These are phyloP conservation scores for Drosophila tsacasi DNA, from an alignment of 1,140 invertebrate species.

Conservation along the genomic window DNA sequence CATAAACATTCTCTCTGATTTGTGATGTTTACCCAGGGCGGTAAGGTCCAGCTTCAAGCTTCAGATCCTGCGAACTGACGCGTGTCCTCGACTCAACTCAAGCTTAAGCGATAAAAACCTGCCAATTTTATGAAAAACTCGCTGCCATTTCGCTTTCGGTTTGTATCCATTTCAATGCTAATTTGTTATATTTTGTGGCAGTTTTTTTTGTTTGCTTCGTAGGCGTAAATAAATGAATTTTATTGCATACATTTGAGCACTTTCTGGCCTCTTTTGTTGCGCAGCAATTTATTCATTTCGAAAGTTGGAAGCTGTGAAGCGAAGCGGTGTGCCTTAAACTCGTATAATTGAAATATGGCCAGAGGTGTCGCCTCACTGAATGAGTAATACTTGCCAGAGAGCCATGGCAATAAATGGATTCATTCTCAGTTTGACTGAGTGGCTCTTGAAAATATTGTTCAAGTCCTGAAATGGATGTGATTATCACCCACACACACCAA, in stretches of 20 bases:
- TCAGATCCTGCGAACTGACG: constrained; percentile 13
- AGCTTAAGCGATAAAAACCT: constrained; percentile 42
- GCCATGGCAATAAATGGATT: constrained; percentile 36
- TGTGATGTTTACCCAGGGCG: constrained; percentile 40
- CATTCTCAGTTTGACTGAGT: constrained; percentile 45
- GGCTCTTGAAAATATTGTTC: constrained; percentile 44
- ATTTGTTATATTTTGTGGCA: constrained; percentile 49
- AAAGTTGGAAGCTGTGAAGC: constrained; percentile 44
- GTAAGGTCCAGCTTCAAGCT: constrained; percentile 14
- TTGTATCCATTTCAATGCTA: constrained; percentile 48
- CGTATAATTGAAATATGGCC: constrained; percentile 54
- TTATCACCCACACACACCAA: constrained; percentile 16
- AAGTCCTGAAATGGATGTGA: constrained; percentile 44
- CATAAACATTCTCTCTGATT: constrained; percentile 48
- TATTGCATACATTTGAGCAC: constrained; percentile 50
- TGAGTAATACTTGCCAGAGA: constrained; percentile 31
- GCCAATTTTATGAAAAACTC: constrained; percentile 49
- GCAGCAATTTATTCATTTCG: constrained; percentile 51
- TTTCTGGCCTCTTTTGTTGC: constrained; percentile 28
- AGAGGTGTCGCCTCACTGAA: constrained; percentile 48
- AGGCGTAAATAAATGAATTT: constrained; percentile 57
- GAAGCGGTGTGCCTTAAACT: constrained; percentile 29
- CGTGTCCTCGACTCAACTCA: constrained; percentile 21
- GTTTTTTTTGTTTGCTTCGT: constrained; percentile 26
- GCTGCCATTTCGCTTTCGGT: constrained; percentile 19